Percentiles rank a stretch among this genome's conserved stretches.
Conservation (phyloP, 2,113 vertebrate species). For the Octodon degus region DNA sequence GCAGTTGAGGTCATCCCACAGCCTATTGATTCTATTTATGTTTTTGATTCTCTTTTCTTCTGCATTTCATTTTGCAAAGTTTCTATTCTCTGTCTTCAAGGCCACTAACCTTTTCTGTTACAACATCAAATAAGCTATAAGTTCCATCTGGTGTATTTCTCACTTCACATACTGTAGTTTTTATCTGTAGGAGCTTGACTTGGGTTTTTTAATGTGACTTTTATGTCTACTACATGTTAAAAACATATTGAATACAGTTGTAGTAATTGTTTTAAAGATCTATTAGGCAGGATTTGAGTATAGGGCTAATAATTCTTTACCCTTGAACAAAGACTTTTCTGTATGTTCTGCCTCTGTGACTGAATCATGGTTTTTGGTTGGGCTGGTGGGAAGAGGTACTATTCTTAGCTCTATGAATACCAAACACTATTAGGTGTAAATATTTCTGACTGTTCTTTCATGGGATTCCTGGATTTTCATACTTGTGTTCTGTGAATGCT, state of each 20-base stretch:
- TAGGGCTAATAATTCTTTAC: background rate
- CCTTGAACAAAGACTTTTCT: background rate
- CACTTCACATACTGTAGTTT: background rate
- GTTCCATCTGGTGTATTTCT: background rate
- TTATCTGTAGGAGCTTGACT: background rate
- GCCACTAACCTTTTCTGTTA: background rate
- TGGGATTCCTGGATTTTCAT: background rate
- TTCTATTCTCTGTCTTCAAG: slow-evolving; percentile 40
- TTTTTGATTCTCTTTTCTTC: slow-evolving; percentile 4
- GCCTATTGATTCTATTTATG: background rate
- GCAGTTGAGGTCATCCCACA: background rate
- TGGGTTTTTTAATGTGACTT: slow-evolving; percentile 6
- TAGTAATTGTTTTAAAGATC: slow-evolving; percentile 40
- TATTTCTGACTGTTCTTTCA: background rate
- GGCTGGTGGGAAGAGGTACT: background rate
- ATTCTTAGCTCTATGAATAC: background rate
- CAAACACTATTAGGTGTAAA: background rate
- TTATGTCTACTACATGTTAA: background rate
- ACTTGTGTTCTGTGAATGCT: background rate
- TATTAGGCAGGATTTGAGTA: background rate
- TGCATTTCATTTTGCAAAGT: slow-evolving; percentile 38
- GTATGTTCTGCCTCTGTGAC: background rate
- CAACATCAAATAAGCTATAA: background rate
- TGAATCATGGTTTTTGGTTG: background rate
- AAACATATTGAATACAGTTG: background rate